Conservation (phyloP, 1,140 invertebrate species). For the Cepaea nemoralis region DNA sequence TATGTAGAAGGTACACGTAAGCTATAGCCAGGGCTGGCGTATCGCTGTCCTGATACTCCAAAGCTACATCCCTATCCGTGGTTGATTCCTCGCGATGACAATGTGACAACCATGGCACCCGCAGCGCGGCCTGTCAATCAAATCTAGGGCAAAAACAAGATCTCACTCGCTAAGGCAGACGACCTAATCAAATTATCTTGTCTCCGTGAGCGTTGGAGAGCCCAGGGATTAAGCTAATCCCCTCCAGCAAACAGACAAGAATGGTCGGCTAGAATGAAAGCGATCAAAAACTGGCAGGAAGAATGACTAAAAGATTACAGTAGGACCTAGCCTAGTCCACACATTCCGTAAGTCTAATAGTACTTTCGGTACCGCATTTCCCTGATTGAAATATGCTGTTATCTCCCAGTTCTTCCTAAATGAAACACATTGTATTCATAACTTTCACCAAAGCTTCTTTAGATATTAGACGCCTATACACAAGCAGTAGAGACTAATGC, state of each 20-base stretch:
- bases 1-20: no score
- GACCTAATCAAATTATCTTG: slow-evolving; percentile 37
- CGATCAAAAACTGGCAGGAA: slow-evolving; percentile 3
- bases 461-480: not conserved
- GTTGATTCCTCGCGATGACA: not conserved
- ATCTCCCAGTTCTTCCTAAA: no score
- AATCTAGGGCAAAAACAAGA: slow-evolving; percentile 21
- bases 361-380: not conserved
- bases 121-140: slow-evolving; percentile 4
- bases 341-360: not conserved
- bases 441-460: not conserved
- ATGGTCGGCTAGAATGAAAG: not conserved
- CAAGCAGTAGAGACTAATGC: not conserved
- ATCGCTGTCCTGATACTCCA: no score
- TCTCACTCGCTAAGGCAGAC: slow-evolving; percentile 1
- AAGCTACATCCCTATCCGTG: not conserved
- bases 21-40: no score
- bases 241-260: slow-evolving; percentile 15
- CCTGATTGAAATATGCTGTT: no score
- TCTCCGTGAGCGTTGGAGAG: slow-evolving; percentile 13
- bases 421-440: not conserved
- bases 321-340: not conserved
- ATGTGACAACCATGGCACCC: not conserved
- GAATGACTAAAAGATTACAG: slow-evolving; percentile 20
- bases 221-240: slow-evolving; percentile 17